Evolutionary conservation across 2,888 invertebrate species (phyloP), one percentile per base, ranked within the genome.

Genomic region (Heliconius charithonia): DNA sequence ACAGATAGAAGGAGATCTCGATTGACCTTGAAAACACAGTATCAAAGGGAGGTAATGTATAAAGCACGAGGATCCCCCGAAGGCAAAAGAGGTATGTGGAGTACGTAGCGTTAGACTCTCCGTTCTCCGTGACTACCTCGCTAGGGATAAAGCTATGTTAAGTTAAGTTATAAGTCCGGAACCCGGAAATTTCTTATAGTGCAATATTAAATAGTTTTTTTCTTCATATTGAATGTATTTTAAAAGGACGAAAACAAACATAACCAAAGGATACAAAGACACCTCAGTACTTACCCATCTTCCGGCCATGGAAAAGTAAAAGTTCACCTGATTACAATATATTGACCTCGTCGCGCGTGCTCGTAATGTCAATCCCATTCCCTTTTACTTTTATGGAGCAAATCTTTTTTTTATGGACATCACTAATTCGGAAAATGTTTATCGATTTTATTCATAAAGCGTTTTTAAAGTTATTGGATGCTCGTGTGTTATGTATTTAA

Each of bases 351-450:
- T 83, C 76, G 67, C 41, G 76, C 75, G 70, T 71, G 41, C 59
- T 29, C 67, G 77, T 72, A 72, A 75, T 75, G 76, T 81, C 78
- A 69, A 75, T 72, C 76, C 79, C 82, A 69, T 79, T 72, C 79
- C 81, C 82, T 81, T 82, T 83, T 83, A 82, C 82, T 82, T 81
- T 80, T 80, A 79, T 79, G 78, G 71, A 51, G 75, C 62, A 79
- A 79, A 75, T 62, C 45, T 74, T 51, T 62, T 22, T 67, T 51
- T 67, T 67, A 73, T 62, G 37, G 27, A 73, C 37, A 72, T 72
- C n/a, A 51, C 51, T 72, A 27, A 67, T 72, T 51, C 37, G 25
- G 25, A 67, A 66, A 41, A 37, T 72, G 32, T 62, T 79, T 29
- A 59, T 41, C 56, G 62, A 73, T 70, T 32, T 77, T 66, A 77